A percentile compares a stretch with the other conserved stretches of the same genome.
phyloP scores from a whole-genome alignment of 2,888 invertebrate species.

The Stomorhina lunata region DNA sequence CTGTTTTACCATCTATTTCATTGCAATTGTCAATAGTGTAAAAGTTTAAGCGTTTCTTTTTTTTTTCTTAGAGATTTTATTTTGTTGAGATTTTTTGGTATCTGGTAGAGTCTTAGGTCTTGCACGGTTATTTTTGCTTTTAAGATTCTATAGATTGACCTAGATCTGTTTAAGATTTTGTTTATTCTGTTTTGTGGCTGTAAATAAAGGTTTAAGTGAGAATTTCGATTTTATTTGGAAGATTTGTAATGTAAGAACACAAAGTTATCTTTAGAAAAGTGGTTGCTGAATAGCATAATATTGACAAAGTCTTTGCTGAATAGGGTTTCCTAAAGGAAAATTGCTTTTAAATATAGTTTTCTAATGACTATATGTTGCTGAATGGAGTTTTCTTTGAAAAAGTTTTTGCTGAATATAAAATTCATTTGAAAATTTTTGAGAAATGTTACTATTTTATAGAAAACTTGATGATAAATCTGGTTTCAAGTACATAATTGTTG shows the following conservation, averaged over 20 bases:
- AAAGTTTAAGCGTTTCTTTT: constrained; percentile 47
- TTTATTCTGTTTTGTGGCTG: constrained; percentile 35
- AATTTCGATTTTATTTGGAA: background rate
- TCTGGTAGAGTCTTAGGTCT: background rate
- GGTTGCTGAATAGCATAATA: no score
- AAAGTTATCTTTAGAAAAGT: no score
- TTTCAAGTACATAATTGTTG: no score
- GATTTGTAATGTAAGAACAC: background rate
- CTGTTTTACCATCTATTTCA: constrained; percentile 7
- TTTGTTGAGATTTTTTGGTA: background rate
- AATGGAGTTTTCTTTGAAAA: no score
- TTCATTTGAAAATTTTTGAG: no score
- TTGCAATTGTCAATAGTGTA: constrained; percentile 58
- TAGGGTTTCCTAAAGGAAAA: no score
- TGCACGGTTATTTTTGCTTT: constrained; percentile 34
- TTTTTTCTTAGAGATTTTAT: background rate
- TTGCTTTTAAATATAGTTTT: no score
- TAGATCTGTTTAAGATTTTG: constrained; percentile 35
- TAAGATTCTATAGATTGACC: constrained; percentile 52
- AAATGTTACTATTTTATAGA: no score
- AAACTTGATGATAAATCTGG: no score
- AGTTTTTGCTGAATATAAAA: no score
- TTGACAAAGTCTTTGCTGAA: no score
- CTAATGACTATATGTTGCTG: no score
- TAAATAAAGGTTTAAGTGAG: background rate